Evolutionary conservation across 2,888 invertebrate species (phyloP), one percentile per base, ranked within the genome.

Genomic region (Erebia ligea): DNA sequence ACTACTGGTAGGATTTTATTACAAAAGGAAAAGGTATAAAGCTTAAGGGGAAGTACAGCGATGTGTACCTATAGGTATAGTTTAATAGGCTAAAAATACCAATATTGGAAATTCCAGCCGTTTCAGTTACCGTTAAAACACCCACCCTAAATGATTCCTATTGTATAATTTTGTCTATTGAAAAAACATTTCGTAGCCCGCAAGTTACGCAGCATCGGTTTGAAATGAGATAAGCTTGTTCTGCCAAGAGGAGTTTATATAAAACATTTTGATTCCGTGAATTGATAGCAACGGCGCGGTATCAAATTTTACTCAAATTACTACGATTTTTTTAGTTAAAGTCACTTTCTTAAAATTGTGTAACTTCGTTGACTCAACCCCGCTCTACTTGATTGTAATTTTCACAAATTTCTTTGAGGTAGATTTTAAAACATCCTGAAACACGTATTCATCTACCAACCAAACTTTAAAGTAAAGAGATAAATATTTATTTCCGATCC

Each of bases 201-300:
- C 21, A 62, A 15, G 62, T 11, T 45, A 19, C 62, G 3, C 13
- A 48, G 10, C 25, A 45, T 21, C 48, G 5, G 48, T 62, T 61
- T 62, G 62, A 62, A 48, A 62, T 25, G 21, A 8, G 62, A 62
- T 62, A 62, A 21, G 15, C 48, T 48, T 61, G 61, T 45, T 62
- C 48, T 21, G 21, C 19, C 19, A 59, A 19, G 19, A 11, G 61
- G 4, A 52, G 19, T 45, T 62, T 1, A 2, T 40, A 48, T 62
- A 21, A 45, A 17, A 62, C 21, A 48, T 62, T 61, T 62, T 48
- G 45, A 19, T 21, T 21, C 21, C 6, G 13, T 42, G 19, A 62
- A 59, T 40, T 42, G 40, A 59, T 54, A 17, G 54, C 54, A 19
- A 17, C 19, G 6, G 34, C 6, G 34, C 6, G 8, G 17, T 17